phyloP scores from a whole-genome alignment of 2,797 vertebrate genomes.

The Ambastaia sidthimunki region DNA sequence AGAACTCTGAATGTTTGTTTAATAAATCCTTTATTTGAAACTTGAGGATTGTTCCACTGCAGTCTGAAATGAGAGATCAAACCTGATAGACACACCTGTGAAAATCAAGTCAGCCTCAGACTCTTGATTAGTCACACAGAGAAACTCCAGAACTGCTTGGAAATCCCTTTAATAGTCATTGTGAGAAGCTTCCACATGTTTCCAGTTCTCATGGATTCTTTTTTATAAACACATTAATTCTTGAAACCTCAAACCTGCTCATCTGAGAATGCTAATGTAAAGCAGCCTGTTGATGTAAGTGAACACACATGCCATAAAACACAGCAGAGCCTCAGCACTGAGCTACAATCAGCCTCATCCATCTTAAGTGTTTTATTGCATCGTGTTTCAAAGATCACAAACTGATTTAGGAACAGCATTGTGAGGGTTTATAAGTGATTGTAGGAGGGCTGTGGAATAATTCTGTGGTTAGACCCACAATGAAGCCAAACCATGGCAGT shows the following conservation, averaged over 20 bases:
- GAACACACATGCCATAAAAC: neutral
- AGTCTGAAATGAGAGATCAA: neutral
- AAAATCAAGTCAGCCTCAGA: neutral
- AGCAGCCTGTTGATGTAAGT: neutral
- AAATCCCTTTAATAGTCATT: slow-evolving; percentile 15
- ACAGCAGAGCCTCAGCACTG: neutral
- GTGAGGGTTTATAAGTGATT: slow-evolving; percentile 4
- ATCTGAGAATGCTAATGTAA: slow-evolving; percentile 30
- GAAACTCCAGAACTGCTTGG: slow-evolving; percentile 5
- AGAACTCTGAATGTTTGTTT: neutral
- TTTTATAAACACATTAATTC: slow-evolving; percentile 1
- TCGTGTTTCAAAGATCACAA: neutral
- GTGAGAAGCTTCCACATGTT: slow-evolving; percentile 11
- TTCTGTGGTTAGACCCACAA: slow-evolving; percentile 21
- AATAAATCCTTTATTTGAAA: neutral
- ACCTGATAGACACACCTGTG: neutral
- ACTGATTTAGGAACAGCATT: slow-evolving; percentile 9
- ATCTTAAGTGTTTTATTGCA: neutral
- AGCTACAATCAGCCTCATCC: neutral
- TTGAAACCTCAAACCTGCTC: neutral
- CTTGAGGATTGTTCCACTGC: neutral
- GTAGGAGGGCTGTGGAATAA: neutral
- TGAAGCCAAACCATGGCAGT: slow-evolving; percentile 12
- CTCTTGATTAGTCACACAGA: neutral
- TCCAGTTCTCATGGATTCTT: neutral